Evolutionary conservation across 2,113 vertebrate species (phyloP).

Genomic region (Xiphorhynchus elegans): DNA sequence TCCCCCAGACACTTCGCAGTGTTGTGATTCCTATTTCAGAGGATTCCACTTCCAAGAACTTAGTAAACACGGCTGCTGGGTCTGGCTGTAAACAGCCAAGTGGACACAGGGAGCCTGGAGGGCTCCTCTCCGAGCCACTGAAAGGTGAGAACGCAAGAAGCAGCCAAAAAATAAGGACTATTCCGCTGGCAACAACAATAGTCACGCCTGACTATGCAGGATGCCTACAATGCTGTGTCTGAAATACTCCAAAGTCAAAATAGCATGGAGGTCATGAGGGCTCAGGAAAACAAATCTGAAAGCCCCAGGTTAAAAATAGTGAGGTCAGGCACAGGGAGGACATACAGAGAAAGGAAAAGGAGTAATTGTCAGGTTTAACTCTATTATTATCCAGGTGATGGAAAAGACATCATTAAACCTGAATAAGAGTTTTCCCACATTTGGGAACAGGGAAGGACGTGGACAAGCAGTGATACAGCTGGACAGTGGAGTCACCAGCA

Average conservation of each 20-base stretch:
- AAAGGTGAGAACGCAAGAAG: slow-evolving; percentile 22
- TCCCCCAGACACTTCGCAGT: neutral
- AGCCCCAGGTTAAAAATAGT: slow-evolving; percentile 36
- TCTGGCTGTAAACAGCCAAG: neutral
- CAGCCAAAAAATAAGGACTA: neutral
- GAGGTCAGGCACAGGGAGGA: accelerated
- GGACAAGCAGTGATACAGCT: accelerated
- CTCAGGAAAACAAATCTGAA: neutral
- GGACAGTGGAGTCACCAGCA: accelerated
- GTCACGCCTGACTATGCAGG: neutral
- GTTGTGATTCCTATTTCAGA: neutral
- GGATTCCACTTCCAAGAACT: neutral
- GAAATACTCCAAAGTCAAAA: slow-evolving; percentile 5
- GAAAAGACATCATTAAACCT: neutral
- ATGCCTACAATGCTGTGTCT: neutral
- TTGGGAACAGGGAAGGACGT: accelerated
- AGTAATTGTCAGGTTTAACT: neutral
- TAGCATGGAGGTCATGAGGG: neutral
- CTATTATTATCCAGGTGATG: neutral
- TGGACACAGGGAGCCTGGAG: neutral
- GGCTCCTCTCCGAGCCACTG: neutral
- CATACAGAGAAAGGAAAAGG: neutral
- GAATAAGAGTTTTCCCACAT: too few relatives aligned
- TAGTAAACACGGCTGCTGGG: neutral
- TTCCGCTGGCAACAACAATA: slow-evolving; percentile 64